phyloP scores from a whole-genome alignment of 2,888 invertebrate genomes.

The Macropis europaea region DNA sequence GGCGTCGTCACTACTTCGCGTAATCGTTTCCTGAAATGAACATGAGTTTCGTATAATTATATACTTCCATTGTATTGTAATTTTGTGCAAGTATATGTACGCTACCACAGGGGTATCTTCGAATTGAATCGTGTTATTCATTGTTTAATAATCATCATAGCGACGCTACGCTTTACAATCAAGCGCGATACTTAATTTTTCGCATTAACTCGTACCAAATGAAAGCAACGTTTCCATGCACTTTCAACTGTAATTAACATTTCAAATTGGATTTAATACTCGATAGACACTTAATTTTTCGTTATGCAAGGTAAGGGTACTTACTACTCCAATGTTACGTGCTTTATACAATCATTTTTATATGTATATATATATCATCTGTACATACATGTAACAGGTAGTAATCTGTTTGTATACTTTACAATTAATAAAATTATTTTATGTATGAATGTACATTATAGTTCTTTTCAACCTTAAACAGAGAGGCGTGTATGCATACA shows the following conservation, averaged over 20 bases:
- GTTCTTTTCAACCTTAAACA: conserved; percentile 6
- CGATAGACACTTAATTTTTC: conserved; percentile 3
- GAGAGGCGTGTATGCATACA: not conserved
- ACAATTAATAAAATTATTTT: conserved; percentile 39
- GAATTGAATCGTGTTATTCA: not conserved
- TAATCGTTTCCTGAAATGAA: conserved; percentile 2
- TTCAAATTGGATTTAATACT: not conserved
- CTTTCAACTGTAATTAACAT: conserved; percentile 9
- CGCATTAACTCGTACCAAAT: not conserved
- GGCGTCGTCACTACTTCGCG: conserved; percentile 5
- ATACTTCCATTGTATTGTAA: conserved; percentile 1
- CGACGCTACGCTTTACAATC: not conserved
- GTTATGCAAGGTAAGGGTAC: not conserved
- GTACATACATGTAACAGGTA: conserved; percentile 21
- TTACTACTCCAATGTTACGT: conserved; percentile 9
- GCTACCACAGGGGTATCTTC: not conserved
- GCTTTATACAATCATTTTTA: conserved; percentile 24
- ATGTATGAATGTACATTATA: conserved; percentile 49
- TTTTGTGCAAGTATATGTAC: conserved; percentile 18
- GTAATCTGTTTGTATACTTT: conserved; percentile 13
- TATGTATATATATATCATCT: conserved; percentile 28
- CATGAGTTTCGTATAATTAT: conserved; percentile 3
- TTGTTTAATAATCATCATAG: not conserved
- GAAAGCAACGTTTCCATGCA: not conserved
- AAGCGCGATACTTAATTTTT: not conserved